These are phyloP conservation scores for Phrynosoma blainvillii DNA, from an alignment of 2,113 vertebrate genomes.

Conservation along the genomic window DNA sequence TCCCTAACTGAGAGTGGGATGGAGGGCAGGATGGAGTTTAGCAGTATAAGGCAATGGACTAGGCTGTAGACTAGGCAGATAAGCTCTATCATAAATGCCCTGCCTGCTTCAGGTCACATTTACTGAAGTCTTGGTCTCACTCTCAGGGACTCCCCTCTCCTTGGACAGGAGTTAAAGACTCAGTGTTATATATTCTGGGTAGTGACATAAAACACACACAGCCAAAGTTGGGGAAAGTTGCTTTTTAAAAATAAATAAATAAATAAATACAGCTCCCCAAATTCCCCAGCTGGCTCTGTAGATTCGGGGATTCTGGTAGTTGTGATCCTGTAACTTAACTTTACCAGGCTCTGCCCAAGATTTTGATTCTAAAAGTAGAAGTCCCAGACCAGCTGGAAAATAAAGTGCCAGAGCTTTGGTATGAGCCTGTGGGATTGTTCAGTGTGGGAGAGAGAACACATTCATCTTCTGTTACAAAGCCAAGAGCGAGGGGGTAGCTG, in stretches of 20 bases:
- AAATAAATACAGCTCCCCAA: no score
- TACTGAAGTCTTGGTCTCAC: background rate
- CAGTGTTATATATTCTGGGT: background rate
- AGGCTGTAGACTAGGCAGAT: background rate
- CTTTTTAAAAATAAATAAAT: no score
- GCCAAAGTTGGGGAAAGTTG: no score
- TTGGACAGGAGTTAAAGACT: background rate
- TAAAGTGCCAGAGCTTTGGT: background rate
- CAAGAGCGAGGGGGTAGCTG: background rate
- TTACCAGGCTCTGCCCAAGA: background rate
- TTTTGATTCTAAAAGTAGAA: background rate
- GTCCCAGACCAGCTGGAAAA: background rate
- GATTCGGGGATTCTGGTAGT: no score
- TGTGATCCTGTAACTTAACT: background rate
- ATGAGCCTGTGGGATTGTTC: no score
- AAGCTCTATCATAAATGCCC: background rate
- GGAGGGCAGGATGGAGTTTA: background rate
- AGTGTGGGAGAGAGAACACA: background rate
- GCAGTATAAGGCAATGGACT: fast-evolving
- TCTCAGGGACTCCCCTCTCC: no score
- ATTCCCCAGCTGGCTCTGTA: no score
- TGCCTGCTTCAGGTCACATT: background rate
- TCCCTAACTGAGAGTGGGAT: background rate
- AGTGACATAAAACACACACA: background rate
- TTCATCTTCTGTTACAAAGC: background rate